phyloP scores from a whole-genome alignment of 2,888 invertebrate species.

The Isoperla grammatica region DNA sequence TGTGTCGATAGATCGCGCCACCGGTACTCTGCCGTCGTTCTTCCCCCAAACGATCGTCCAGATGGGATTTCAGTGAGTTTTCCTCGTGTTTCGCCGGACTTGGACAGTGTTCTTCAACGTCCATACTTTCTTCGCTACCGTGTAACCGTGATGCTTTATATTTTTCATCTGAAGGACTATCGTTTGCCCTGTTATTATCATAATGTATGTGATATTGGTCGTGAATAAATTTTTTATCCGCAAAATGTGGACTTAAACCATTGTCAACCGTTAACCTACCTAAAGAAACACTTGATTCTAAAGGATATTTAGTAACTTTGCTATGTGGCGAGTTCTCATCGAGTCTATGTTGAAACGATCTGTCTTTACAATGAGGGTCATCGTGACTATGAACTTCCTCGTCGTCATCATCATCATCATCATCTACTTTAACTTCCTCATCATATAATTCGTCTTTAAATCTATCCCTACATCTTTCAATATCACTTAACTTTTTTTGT shows the following conservation, averaged over 20 bases:
- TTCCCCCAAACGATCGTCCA: conserved; percentile 37
- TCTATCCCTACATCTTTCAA: too few species aligned
- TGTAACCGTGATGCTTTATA: background rate
- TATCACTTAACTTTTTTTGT: too few species aligned
- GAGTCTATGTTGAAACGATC: background rate
- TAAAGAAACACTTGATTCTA: too few species aligned
- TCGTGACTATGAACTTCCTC: background rate
- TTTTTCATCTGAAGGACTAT: background rate
- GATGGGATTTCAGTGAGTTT: conserved; percentile 36
- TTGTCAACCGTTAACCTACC: too few species aligned
- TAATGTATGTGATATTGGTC: background rate
- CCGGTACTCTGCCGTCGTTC: conserved; percentile 24
- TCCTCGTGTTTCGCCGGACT: background rate
- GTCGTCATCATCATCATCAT: background rate
- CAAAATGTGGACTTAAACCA: too few species aligned
- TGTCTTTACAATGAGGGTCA: too few species aligned
- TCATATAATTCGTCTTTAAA: background rate
- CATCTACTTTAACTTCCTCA: conserved; percentile 3
- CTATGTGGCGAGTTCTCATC: background rate
- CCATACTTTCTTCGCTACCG: background rate
- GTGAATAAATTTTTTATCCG: too few species aligned
- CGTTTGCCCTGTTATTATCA: background rate
- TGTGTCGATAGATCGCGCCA: conserved; percentile 39
- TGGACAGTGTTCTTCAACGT: background rate
- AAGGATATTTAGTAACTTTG: background rate